Evolutionary conservation across 2,797 vertebrate species (phyloP), one percentile per base, ranked within the genome.

Genomic region (Schizopygopsis pylzovi): DNA sequence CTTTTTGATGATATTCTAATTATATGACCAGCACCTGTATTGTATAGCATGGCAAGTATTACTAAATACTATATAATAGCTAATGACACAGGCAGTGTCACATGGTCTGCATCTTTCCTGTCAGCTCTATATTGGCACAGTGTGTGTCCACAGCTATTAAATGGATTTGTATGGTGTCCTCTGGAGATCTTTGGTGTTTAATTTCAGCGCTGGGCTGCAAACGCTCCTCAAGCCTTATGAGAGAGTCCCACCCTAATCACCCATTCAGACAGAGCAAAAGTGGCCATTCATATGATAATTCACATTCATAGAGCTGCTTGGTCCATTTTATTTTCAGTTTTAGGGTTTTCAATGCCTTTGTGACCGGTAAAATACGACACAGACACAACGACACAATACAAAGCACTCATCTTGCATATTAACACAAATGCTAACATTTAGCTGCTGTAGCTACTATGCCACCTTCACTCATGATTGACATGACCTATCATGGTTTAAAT

Each of bases 171-270:
- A 61, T 43, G 54, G 76, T 9, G 54, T 79, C 54, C 76, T 61
- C 37, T 28, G n/a, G 76, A 79, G 76, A 79, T 79, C 54, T 79
- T 28, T 79, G 76, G 76, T 79, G 76, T 79, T 43, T 61, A 54
- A 54, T 54, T 52, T 78, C 76, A 76, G 73, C 4, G 28, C 73
- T 37, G 73, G 16, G 10, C 28, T 37, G 73, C 25, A 78, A 25
- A 61, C 22, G 9, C 79, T 68, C 79, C 61, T 81, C 67, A 37
- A 7, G 39, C 72, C 25, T 70, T 70, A 70, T 22, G 68, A 52
- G 47, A 52, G 54, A 79, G 54, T 61, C 76, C 39, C 22, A 4
- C 54, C 28, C 54, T 59, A 78, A 78, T 59, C 76, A 59, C 76
- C 33, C 76, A 61, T 79, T 79, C 76, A 78, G 20, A 59, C 54